These are phyloP conservation scores for Eledona agricola DNA, from an alignment of 2,888 invertebrate species.

Conservation along the genomic window DNA sequence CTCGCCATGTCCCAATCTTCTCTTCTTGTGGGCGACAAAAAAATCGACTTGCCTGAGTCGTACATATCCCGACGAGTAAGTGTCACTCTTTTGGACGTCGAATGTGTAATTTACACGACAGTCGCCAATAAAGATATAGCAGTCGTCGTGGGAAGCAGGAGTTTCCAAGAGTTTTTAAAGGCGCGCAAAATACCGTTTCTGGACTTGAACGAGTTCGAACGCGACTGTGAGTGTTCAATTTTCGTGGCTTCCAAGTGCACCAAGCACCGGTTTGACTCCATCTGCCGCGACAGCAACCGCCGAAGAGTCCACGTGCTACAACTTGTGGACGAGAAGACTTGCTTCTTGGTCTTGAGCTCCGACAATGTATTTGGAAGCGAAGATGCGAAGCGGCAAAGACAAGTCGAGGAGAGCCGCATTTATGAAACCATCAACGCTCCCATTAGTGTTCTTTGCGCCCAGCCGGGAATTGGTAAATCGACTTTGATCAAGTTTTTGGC, in stretches of 20 bases:
- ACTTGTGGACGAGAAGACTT: background rate
- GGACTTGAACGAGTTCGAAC: background rate
- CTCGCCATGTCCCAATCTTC: background rate
- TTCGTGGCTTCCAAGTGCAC: background rate
- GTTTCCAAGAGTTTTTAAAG: too few species aligned
- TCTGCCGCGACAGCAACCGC: background rate
- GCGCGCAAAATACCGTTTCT: background rate
- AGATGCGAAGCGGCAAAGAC: background rate
- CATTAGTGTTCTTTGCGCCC: slow-evolving; percentile 6
- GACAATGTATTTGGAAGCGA: background rate
- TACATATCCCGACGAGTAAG: slow-evolving; percentile 3
- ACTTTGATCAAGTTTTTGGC: slow-evolving; percentile 10
- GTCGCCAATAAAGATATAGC: too few species aligned
- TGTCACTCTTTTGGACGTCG: background rate
- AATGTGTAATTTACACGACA: background rate
- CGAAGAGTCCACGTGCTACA: background rate
- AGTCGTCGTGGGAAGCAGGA: too few species aligned
- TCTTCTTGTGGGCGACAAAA: slow-evolving; percentile 2
- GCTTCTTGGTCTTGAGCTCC: slow-evolving; percentile 1
- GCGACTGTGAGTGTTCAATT: background rate
- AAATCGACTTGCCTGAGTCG: background rate
- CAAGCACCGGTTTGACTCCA: background rate
- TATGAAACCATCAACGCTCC: background rate
- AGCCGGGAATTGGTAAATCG: slow-evolving; percentile 12
- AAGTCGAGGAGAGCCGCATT: background rate